These are phyloP conservation scores for Characodon lateralis DNA, from an alignment of 2,797 vertebrate genomes.

Conservation along the genomic window DNA sequence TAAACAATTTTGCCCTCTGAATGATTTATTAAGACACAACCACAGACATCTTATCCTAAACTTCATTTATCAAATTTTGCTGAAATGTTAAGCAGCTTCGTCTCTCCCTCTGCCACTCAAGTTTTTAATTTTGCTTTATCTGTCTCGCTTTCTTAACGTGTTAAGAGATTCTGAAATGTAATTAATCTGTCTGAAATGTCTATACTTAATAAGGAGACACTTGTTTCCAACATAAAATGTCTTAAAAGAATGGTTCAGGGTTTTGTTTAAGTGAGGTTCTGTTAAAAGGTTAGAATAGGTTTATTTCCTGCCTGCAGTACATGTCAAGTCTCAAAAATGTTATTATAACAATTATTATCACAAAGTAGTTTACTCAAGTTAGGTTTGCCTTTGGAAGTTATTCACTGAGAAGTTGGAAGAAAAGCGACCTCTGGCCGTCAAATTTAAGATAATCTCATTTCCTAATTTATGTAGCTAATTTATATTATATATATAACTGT, in stretches of 20 bases:
- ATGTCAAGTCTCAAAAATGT: background rate
- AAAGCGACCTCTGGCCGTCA: background rate
- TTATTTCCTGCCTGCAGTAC: background rate
- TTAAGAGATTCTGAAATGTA: background rate
- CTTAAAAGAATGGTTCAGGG: background rate
- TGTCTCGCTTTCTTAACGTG: constrained; percentile 21
- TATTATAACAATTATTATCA: background rate
- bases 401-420: background rate
- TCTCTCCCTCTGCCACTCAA: constrained; percentile 22
- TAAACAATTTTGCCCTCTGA: constrained; percentile 2
- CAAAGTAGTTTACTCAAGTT: background rate
- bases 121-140: constrained; percentile 10
- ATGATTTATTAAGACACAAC: constrained; percentile 26
- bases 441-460: background rate
- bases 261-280: background rate
- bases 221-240: background rate
- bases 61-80: constrained; percentile 34
- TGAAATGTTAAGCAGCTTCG: constrained; percentile 33
- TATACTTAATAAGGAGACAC: background rate
- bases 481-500: background rate
- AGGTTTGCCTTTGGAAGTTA: background rate
- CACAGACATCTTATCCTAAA: constrained; percentile 8
- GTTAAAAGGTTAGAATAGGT: background rate
- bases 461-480: background rate
- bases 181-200: background rate